These are phyloP conservation scores for Dascyllus trimaculatus DNA, from an alignment of 2,113 vertebrate species.

Conservation along the genomic window DNA sequence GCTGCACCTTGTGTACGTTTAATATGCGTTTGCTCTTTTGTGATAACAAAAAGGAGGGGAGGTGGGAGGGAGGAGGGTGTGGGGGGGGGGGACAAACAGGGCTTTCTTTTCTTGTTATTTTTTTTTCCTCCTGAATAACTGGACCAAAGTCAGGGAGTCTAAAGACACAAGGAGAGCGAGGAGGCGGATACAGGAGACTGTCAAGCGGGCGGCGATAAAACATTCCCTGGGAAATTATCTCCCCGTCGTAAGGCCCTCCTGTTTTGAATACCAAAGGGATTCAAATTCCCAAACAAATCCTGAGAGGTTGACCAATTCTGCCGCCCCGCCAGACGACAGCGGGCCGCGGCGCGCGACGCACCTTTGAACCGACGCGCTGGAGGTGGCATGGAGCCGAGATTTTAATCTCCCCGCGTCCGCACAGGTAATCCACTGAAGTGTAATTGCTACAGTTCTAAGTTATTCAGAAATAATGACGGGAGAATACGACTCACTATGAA, in stretches of 20 bases:
- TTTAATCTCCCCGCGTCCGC: slow-evolving; percentile 74
- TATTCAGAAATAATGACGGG: slow-evolving; percentile 79
- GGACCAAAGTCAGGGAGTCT: slow-evolving; percentile 74
- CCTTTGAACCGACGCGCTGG: slow-evolving; percentile 60
- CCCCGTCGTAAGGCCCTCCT: slow-evolving; percentile 66
- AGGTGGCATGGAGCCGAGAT: slow-evolving; percentile 57
- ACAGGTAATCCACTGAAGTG: slow-evolving; percentile 88
- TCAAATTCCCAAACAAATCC: slow-evolving; percentile 73
- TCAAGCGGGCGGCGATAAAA: slow-evolving; percentile 69
- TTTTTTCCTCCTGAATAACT: slow-evolving; percentile 61
- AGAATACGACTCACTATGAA: slow-evolving; percentile 80
- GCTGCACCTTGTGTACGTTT: slow-evolving; percentile 73
- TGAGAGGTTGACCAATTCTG: slow-evolving; percentile 70
- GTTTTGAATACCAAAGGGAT: slow-evolving; percentile 80
- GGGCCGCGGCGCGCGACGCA: slow-evolving; percentile 50
- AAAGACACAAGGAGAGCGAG: slow-evolving; percentile 69
- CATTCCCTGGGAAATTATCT: slow-evolving; percentile 75
- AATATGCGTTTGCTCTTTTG: slow-evolving; percentile 75
- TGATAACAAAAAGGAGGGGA: slow-evolving; percentile 65
- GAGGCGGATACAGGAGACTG: slow-evolving; percentile 55
- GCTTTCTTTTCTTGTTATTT: slow-evolving; percentile 32
- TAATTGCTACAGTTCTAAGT: slow-evolving; percentile 87
- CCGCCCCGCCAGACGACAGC: slow-evolving; percentile 50
- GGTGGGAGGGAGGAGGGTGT: too few relatives aligned
- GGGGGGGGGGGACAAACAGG: slow-evolving; percentile 30